These are phyloP conservation scores for Priocnemis perturbator DNA, from an alignment of 2,888 invertebrate genomes.

Conservation along the genomic window DNA sequence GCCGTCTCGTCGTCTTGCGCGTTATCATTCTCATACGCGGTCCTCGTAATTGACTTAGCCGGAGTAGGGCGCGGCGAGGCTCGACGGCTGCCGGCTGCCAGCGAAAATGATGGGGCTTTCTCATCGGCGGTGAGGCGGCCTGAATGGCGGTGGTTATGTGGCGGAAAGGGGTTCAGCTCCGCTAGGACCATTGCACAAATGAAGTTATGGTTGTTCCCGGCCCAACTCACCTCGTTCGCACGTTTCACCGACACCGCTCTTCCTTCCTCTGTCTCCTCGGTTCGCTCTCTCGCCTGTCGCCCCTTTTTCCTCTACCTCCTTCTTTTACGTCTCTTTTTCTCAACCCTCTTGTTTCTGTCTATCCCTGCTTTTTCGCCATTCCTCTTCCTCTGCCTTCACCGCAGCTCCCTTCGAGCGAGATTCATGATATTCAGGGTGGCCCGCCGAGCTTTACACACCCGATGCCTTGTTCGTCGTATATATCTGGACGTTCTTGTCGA, in stretches of 20 bases:
- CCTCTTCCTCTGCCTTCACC: background rate
- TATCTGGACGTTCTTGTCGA: background rate
- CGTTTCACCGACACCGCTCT: slow-evolving; percentile 23
- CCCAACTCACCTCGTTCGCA: slow-evolving; percentile 29
- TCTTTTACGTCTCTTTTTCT: background rate
- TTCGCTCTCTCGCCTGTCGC: background rate
- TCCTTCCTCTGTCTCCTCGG: background rate
- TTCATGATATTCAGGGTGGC: background rate
- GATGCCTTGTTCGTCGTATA: slow-evolving; percentile 6
- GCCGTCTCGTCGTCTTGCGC: slow-evolving; percentile 27
- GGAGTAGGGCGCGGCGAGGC: slow-evolving; percentile 21
- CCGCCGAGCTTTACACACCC: background rate
- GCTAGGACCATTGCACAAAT: slow-evolving; percentile 36
- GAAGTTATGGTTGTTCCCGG: slow-evolving; percentile 42
- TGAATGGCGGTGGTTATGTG: slow-evolving; percentile 28
- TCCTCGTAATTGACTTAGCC: slow-evolving; percentile 43
- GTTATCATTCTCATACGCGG: slow-evolving; percentile 32
- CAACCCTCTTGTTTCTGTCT: background rate
- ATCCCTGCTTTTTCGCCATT: background rate
- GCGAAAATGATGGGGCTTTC: slow-evolving; percentile 45
- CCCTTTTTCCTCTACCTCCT: background rate
- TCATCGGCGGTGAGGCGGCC: slow-evolving; percentile 26
- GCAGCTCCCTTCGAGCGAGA: background rate
- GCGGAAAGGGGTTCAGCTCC: slow-evolving; percentile 20
- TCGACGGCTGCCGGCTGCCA: slow-evolving; percentile 20